Evolutionary conservation across 1,140 invertebrate genomes (phyloP), one percentile per base, ranked within the genome.

Genomic region (Drosophila sulfurigaster): DNA sequence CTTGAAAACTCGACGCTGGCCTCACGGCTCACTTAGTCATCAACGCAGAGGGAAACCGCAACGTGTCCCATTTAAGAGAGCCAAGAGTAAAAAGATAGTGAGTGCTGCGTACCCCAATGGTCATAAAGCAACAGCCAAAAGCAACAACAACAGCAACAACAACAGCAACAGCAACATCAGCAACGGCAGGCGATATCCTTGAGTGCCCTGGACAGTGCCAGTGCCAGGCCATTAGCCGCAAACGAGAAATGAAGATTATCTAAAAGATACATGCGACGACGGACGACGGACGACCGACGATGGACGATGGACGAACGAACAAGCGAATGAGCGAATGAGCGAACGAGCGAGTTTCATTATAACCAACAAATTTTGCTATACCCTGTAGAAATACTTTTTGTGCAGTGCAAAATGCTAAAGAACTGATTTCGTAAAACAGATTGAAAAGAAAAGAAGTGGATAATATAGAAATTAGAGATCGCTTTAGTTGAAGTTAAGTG

Each of bases 171-270:
- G 38, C 62, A 78, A 51, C 70, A 76, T 3, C 20, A 3, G 58
- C 72, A 64, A 75, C 46, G 69, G 57, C 78, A 81, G 72, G 82
- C 80, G 83, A 89, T 89, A 89, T 89, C 85, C 85, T 89, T 89
- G 85, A 89, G 83, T 88, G 83, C 83, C 71, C 16, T 62, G 70
- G 75, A 43, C 77, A 75, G 76, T 71, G 75, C 72, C 65, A 66
- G 72, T 89, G 85, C 85, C 85, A 89, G 85, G 86, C 85, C 85
- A 89, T 89, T 89, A 89, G 85, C 85, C 78, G 86, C 85, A 89
- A 89, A 89, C 85, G 85, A 89, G 85, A 89, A 89, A 89, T 89
- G 85, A 89, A 89, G 85, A 89, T 89, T 89, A 89, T 89, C 85
- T 90, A 81, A 89, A 89, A 89, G 85, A 89, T 89, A 89, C 85